These are phyloP conservation scores for Lathamus discolor DNA, from an alignment of 2,113 vertebrate genomes.

Conservation along the genomic window DNA sequence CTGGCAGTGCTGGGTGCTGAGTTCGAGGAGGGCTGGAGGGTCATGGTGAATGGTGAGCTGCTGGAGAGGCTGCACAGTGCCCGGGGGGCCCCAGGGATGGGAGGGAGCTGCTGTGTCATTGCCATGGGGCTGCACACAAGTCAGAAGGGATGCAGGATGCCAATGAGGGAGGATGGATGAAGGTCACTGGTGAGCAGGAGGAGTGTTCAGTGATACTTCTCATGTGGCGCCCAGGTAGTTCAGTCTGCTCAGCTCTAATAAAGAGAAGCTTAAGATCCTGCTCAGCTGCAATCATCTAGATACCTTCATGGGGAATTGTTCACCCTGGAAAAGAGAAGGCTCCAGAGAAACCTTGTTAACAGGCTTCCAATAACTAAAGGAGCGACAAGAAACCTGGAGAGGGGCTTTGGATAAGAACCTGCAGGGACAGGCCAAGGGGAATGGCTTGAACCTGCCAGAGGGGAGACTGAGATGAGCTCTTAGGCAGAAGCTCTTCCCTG, in stretches of 20 bases:
- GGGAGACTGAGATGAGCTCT: too few species aligned
- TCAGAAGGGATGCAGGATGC: not conserved
- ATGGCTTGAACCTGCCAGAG: too few species aligned
- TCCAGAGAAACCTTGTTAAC: not conserved
- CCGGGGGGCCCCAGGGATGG: not conserved
- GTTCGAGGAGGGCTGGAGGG: not conserved
- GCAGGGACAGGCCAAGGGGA: too few species aligned
- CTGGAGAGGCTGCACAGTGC: not conserved
- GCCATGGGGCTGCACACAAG: accelerated
- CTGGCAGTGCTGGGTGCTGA: not conserved
- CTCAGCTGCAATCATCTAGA: not conserved
- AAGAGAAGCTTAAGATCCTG: not conserved
- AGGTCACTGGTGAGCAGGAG: not conserved
- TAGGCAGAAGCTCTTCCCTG: too few species aligned
- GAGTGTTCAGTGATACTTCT: accelerated
- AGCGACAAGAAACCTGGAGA: not conserved
- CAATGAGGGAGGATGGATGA: not conserved
- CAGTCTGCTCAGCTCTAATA: not conserved
- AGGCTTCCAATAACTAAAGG: not conserved
- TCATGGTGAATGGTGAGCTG: not conserved
- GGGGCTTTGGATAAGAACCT: too few species aligned
- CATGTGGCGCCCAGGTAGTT: accelerated
- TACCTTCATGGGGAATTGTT: not conserved
- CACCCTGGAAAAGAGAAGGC: not conserved
- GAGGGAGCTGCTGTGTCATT: not conserved